Evolutionary conservation across 2,888 invertebrate genomes (phyloP), one percentile per base, ranked within the genome.

Genomic region (Phyllotreta cruciferae): DNA sequence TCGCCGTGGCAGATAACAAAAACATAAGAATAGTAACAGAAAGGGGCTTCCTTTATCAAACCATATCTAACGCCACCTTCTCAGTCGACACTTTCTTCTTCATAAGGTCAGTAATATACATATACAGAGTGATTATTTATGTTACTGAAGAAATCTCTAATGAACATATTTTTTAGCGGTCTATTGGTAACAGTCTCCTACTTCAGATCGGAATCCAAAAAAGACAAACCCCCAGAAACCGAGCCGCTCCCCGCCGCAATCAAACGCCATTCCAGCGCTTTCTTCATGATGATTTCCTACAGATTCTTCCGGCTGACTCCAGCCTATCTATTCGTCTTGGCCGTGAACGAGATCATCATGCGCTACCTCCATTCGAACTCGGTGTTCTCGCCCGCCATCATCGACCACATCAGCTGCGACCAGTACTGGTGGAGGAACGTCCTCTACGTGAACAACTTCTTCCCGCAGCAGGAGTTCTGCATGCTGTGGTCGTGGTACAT

Each of bases 21-120:
- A 88, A 86, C 41, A 83, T 88, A 78, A 84, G 92, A 54, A 85
- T 87, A 1, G 85, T 92, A 67, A 90, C 88, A 0, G 92, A 93
- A 79, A 85, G 91, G 60, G 88, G 88, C 72, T 88, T 91, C 78
- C 84, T 89, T 81, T 93, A 91, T 80, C 93, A 93, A 79, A 89
- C 92, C 0, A 88, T 93, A 63, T 90, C 92, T 63, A 93, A 93
- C 79, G 93, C 92, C 0, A 91, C 92, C 5, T 92, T 91, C 78
- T 92, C 93, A 52, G 93, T 93, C 45, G 93, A 93, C 75, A 91
- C 92, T 4, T 93, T 93, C 82, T 93, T 93, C 82, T 92, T 92
- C 74, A 91, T 93, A 70, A 92, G 92, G 90, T 92, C 73, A 68
- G 60, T 66, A n/a, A n/a, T n/a, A n/a, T n/a, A n/a, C n/a, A n/a